Conservation (phyloP, 2,113 vertebrate genomes). For the Saguinus imperator region DNA sequence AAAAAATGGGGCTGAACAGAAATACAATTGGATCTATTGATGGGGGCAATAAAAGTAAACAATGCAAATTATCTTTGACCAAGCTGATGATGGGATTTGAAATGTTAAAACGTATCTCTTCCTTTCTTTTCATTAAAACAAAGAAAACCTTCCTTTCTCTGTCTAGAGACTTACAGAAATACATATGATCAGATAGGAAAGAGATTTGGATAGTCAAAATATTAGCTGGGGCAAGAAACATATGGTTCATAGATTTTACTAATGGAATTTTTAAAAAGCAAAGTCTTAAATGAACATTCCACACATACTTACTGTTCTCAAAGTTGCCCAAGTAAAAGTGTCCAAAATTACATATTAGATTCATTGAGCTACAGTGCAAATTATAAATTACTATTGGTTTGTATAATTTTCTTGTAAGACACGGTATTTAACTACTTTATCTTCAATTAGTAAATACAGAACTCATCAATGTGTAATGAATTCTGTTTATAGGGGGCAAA, state of each 20-base stretch:
- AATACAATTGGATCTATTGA: neutral
- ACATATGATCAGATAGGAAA: neutral
- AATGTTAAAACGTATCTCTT: neutral
- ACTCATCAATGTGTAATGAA: neutral
- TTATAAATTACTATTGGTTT: neutral
- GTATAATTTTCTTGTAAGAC: neutral
- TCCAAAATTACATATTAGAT: neutral
- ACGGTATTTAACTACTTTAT: neutral
- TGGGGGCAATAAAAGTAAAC: neutral
- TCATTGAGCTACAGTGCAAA: neutral
- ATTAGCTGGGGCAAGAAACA: neutral
- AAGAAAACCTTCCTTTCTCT: neutral
- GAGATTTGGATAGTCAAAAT: neutral
- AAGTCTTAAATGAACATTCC: neutral
- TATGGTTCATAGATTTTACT: neutral
- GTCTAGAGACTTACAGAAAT: neutral
- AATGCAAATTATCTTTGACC: neutral
- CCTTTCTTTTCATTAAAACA: neutral
- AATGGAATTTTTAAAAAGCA: neutral
- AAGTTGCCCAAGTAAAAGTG: neutral
- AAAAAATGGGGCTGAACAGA: neutral
- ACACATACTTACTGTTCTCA: neutral
- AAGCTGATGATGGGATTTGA: neutral
- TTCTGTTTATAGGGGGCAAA: neutral
- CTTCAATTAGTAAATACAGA: neutral